These are phyloP conservation scores for Drosophila mimica DNA, from an alignment of 2,888 invertebrate species.

Conservation along the genomic window DNA sequence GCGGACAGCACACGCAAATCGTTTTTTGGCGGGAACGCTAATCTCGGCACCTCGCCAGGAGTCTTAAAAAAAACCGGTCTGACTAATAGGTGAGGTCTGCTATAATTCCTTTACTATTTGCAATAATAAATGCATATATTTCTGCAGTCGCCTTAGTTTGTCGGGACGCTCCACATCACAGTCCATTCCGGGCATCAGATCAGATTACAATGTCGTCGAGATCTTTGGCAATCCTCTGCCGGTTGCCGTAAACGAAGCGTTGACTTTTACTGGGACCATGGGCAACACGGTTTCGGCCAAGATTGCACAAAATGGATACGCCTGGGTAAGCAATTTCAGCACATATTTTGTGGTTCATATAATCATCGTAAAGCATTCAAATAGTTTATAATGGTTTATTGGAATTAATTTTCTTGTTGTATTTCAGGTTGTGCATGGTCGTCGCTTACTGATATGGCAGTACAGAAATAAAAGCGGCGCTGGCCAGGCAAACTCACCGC, in stretches of 20 bases:
- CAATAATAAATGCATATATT: not conserved
- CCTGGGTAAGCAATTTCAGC: conserved; percentile 84
- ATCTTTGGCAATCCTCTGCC: conserved; percentile 93
- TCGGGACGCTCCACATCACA: conserved; percentile 88
- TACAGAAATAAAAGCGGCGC: conserved; percentile 86
- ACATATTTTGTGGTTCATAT: not conserved
- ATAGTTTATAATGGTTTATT: not conserved
- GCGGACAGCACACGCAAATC: conserved; percentile 74
- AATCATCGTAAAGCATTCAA: not conserved
- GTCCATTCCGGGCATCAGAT: conserved; percentile 91
- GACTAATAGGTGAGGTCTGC: conserved; percentile 57
- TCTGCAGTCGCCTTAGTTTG: conserved; percentile 86
- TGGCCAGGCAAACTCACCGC: conserved; percentile 53
- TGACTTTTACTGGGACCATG: conserved; percentile 90
- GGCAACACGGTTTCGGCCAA: conserved; percentile 85
- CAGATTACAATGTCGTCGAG: conserved; percentile 90
- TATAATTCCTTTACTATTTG: not conserved
- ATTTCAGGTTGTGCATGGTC: conserved; percentile 91
- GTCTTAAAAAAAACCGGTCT: conserved; percentile 72
- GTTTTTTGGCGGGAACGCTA: conserved; percentile 67
- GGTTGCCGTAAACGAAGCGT: conserved; percentile 94
- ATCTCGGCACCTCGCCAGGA: conserved; percentile 32
- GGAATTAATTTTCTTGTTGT: not conserved
- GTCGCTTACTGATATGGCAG: conserved; percentile 94
- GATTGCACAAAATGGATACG: conserved; percentile 86